A percentile compares a stretch with the other conserved stretches of the same genome.
These are phyloP conservation scores for Antechinus flavipes DNA, from an alignment of 2,113 vertebrate genomes.

Conservation along the genomic window DNA sequence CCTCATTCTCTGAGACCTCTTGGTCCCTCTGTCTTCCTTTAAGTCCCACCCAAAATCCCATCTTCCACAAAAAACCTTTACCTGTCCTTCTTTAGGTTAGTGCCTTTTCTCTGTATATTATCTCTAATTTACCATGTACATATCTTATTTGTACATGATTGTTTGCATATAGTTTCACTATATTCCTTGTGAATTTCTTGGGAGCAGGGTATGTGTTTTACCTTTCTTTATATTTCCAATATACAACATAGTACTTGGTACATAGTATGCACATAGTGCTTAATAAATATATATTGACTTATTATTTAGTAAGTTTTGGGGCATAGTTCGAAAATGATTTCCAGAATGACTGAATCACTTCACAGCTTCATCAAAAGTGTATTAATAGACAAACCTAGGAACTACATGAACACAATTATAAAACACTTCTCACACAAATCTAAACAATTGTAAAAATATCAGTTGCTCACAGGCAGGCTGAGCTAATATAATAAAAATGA, in stretches of 20 bases:
- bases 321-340: neutral
- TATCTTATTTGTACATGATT: neutral
- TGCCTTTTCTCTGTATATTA: neutral
- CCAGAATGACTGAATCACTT: neutral
- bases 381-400: too few species aligned
- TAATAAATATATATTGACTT: too few species aligned
- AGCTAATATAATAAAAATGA: too few species aligned
- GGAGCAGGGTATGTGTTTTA: neutral
- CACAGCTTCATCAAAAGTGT: neutral
- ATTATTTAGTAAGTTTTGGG: neutral
- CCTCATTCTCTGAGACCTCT: neutral
- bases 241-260: neutral
- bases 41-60: neutral
- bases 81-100: neutral
- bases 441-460: too few species aligned
- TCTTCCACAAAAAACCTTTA: neutral
- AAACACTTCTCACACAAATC: too few species aligned
- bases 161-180: neutral
- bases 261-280: too few species aligned
- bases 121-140: neutral
- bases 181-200: neutral
- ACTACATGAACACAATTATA: too few species aligned
- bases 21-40: neutral
- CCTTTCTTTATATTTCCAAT: neutral
- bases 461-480: too few species aligned